Evolutionary conservation across 2,888 invertebrate species (phyloP), one percentile per base, ranked within the genome.

Genomic region (Oscheius sp.): DNA sequence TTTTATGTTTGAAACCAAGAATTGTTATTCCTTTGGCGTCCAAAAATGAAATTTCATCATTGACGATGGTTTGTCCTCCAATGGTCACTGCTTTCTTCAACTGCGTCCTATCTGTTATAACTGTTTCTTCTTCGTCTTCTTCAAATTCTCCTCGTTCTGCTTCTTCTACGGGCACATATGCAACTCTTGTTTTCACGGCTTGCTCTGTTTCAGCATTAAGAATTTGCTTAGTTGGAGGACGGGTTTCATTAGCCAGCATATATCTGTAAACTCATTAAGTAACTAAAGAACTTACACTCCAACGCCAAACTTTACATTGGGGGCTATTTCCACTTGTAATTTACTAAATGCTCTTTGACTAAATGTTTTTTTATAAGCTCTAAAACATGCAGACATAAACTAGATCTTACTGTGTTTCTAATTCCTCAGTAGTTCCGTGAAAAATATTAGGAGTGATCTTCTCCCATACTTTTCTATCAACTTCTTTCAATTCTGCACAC

Each of bases 11-110:
- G 59, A 67, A 67, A 12, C 67, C 67, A 1, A 67, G 59, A 3
- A 67, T 24, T 8, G 26, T 24, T 1, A 67, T 57, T 33, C 59
- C 59, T 20, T 67, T 67, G 1, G 67, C 45, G 30, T 57, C 59
- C 12, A 67, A 67, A 8, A 33, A 30, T 1, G 47, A 28, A 6
- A 67, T 41, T 59, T 78, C 73, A 5, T 74, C 68, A 47, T 70
- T 68, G 24, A 74, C 30, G 20, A 78, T 68, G 28, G 66, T 63
- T 49, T 74, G 64, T 22, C 78, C 77, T 0, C 78, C 78, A 24
- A 78, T 59, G 5, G 62, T 68, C 22, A 78, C 70, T 5, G 66
- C 57, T 44, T 74, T 74, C 38, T 72, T 73, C 44, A 78, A 47
- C 8, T 75, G 69, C 0, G 20, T 30, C n/a, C 20, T 17, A 26